phyloP scores from a whole-genome alignment of 2,797 vertebrate species.

The Sus cebifrons region DNA sequence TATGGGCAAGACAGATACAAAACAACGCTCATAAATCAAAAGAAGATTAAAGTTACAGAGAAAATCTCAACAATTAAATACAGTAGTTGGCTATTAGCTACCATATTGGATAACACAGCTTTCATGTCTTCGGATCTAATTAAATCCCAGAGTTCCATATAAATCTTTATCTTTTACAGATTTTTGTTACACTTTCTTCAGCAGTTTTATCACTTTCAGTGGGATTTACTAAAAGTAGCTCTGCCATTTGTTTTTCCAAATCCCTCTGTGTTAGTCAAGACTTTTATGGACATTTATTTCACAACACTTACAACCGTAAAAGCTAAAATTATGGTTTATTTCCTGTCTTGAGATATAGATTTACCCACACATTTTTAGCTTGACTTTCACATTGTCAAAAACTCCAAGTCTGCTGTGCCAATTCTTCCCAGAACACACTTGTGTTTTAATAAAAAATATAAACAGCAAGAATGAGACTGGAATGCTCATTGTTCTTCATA shows the following conservation, averaged over 20 bases:
- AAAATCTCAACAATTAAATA: slow-evolving; percentile 29
- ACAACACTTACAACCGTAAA: slow-evolving; percentile 53
- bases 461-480: slow-evolving; percentile 27
- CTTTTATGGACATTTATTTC: slow-evolving; percentile 53
- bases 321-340: slow-evolving; percentile 40
- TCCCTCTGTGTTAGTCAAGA: slow-evolving; percentile 49
- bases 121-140: background rate
- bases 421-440: slow-evolving; percentile 26
- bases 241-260: slow-evolving; percentile 62
- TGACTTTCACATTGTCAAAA: slow-evolving; percentile 64
- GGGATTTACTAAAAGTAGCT: slow-evolving; percentile 55
- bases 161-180: slow-evolving; percentile 51
- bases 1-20: background rate
- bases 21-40: background rate
- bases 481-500: slow-evolving; percentile 9
- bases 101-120: slow-evolving; percentile 22
- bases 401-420: slow-evolving; percentile 44
- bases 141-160: slow-evolving; percentile 2
- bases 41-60: background rate
- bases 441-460: slow-evolving; percentile 57
- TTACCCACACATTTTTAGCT: background rate
- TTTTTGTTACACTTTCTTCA: slow-evolving; percentile 67
- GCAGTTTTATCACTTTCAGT: slow-evolving; percentile 62
- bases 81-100: background rate
- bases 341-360: slow-evolving; percentile 1